phyloP scores from a whole-genome alignment of 1,140 invertebrate species.

The Drosophila sechellia region DNA sequence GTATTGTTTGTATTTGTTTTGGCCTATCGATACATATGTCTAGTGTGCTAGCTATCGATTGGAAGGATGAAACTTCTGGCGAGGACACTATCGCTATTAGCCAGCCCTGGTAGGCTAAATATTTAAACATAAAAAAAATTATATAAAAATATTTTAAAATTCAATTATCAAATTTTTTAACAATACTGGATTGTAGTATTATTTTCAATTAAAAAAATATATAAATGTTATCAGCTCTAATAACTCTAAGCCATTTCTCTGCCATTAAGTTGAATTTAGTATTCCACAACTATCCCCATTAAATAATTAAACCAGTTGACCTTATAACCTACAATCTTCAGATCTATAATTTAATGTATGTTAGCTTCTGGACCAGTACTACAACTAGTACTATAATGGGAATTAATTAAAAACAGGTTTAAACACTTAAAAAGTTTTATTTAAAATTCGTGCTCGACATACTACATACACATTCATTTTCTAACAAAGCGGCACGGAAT shows the following conservation, averaged over 20 bases:
- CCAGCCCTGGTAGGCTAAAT: not conserved
- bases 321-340: no score
- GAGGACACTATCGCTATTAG: not conserved
- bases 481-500: slow-evolving; percentile 69
- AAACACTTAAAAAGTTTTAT: slow-evolving; percentile 58
- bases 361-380: no score
- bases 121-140: not conserved
- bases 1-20: slow-evolving; percentile 11
- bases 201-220: not conserved
- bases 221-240: no score
- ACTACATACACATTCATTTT: slow-evolving; percentile 38
- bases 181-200: not conserved
- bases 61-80: not conserved
- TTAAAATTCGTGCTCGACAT: slow-evolving; percentile 62
- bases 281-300: no score
- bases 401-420: slow-evolving; percentile 12
- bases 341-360: no score
- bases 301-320: no score
- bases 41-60: slow-evolving; percentile 28
- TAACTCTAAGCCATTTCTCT: no score
- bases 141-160: not conserved
- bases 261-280: no score
- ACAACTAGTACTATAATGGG: no score
- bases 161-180: not conserved
- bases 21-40: slow-evolving; percentile 30